Evolutionary conservation across 2,888 invertebrate genomes (phyloP).

Genomic region (Silvanus unidentatus): DNA sequence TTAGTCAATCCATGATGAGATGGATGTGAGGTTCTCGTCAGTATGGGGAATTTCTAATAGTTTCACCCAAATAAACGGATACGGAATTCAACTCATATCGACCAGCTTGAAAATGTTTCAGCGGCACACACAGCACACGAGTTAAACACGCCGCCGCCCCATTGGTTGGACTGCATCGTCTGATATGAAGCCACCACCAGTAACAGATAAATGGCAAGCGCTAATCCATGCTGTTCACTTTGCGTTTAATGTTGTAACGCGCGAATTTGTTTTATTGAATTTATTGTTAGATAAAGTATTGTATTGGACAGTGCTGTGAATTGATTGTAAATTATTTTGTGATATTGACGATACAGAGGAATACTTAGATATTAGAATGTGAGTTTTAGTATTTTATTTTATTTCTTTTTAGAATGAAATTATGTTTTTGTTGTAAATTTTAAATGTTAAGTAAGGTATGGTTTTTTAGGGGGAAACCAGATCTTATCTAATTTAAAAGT

Average conservation of each 20-base stretch:
- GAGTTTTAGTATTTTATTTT: constrained; percentile 5
- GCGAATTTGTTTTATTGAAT: constrained; percentile 9
- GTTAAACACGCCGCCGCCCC: constrained; percentile 39
- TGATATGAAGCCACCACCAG: constrained; percentile 68
- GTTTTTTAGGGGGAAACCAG: too few species aligned
- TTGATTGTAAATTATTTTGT: background rate
- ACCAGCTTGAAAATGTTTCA: constrained; percentile 9
- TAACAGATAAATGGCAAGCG: constrained; percentile 41
- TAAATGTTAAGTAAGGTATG: too few species aligned
- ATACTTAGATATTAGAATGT: constrained; percentile 12
- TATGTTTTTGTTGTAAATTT: too few species aligned
- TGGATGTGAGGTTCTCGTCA: too few species aligned
- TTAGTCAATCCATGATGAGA: too few species aligned
- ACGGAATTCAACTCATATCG: too few species aligned
- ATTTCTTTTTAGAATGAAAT: constrained; percentile 1
- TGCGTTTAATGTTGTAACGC: constrained; percentile 10
- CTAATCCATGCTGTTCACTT: constrained; percentile 24
- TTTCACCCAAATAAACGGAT: too few species aligned
- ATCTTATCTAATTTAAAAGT: too few species aligned
- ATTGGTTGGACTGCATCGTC: constrained; percentile 69
- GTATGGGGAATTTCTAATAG: too few species aligned
- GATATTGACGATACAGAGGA: constrained; percentile 7
- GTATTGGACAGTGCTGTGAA: background rate
- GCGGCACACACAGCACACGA: constrained; percentile 38
- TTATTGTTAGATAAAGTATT: too few species aligned